Evolutionary conservation across 2,113 vertebrate genomes (phyloP).

Genomic region (Natator depressus): DNA sequence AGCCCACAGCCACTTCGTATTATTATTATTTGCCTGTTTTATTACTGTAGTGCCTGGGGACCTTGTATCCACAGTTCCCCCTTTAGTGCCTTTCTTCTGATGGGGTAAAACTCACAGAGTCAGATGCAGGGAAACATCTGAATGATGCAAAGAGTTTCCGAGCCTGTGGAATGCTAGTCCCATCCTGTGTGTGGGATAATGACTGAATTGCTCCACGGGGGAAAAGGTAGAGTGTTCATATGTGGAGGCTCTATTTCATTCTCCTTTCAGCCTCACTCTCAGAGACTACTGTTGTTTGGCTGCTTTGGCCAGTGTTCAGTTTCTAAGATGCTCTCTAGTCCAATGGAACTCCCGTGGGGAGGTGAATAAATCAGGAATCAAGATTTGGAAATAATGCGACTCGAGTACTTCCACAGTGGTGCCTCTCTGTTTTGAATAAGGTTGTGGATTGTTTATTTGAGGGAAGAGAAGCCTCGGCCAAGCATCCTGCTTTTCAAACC

Average conservation of each 20-base stretch:
- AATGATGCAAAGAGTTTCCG: background rate
- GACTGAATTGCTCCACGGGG: background rate
- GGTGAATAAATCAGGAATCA: slow-evolving; percentile 75
- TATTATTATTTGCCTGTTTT: background rate
- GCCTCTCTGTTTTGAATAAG: slow-evolving; percentile 83
- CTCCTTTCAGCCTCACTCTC: background rate
- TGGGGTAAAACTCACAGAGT: background rate
- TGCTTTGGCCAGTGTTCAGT: slow-evolving; percentile 1
- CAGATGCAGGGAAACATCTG: background rate
- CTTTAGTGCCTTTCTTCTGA: background rate
- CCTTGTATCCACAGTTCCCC: background rate
- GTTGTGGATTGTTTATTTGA: slow-evolving; percentile 93
- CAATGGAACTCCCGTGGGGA: slow-evolving; percentile 61
- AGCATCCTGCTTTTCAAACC: slow-evolving; percentile 92
- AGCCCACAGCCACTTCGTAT: no score
- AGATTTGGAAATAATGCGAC: slow-evolving; percentile 81
- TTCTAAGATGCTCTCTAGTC: slow-evolving; percentile 69
- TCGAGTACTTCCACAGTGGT: slow-evolving; percentile 81
- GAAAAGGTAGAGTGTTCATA: background rate
- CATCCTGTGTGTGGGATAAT: background rate
- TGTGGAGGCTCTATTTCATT: background rate
- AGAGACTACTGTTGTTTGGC: background rate
- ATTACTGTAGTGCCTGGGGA: background rate
- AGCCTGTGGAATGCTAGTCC: background rate
- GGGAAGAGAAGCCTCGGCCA: slow-evolving; percentile 88